These are phyloP conservation scores for Carettochelys insculpta DNA, from an alignment of 2,113 vertebrate species.

Conservation along the genomic window DNA sequence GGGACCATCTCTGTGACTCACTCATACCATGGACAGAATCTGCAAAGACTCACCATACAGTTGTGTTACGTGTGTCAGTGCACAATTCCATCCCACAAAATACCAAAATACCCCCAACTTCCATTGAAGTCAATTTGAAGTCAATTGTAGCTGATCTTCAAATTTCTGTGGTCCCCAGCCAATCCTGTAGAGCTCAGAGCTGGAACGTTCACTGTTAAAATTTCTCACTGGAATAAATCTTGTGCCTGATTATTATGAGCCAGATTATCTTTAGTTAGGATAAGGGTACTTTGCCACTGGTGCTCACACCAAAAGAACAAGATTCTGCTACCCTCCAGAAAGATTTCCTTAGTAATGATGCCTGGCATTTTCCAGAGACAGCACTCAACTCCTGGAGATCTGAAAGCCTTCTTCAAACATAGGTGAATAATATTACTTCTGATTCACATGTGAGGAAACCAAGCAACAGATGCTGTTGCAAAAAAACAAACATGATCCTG, in stretches of 20 bases:
- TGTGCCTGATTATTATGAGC: neutral
- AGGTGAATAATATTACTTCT: neutral
- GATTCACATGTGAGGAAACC: neutral
- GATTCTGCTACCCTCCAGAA: neutral
- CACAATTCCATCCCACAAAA: neutral
- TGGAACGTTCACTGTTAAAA: neutral
- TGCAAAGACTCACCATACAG: neutral
- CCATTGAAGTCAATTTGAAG: neutral
- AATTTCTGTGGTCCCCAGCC: neutral
- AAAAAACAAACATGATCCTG: no score
- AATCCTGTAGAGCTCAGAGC: neutral
- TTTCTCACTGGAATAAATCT: neutral
- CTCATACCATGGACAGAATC: neutral
- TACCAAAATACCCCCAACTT: neutral
- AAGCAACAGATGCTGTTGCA: no score
- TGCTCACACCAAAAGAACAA: neutral
- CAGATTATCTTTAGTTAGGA: neutral
- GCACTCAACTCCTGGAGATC: neutral
- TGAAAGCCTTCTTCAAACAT: neutral
- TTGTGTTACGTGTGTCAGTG: neutral
- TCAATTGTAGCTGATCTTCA: neutral
- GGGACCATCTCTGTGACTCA: neutral
- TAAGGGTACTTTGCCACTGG: neutral
- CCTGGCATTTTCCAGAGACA: neutral
- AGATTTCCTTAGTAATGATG: neutral